phyloP scores from a whole-genome alignment of 1,140 invertebrate species.

The Hirudo medicinalis region DNA sequence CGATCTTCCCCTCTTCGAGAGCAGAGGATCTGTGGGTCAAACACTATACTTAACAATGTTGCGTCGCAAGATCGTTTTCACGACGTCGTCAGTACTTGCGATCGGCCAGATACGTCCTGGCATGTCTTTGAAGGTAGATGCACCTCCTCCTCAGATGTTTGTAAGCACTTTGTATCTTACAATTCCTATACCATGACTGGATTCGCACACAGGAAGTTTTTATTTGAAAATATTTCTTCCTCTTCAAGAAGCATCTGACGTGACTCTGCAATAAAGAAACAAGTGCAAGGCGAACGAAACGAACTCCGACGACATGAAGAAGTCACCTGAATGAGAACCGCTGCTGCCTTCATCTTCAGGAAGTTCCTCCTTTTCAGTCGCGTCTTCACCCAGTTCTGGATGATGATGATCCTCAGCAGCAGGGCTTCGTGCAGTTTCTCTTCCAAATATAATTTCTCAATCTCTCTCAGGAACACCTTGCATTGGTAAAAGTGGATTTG shows the following conservation, averaged over 20 bases:
- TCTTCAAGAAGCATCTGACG: background rate
- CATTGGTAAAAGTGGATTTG: no score
- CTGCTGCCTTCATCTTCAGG: slow-evolving; percentile 52
- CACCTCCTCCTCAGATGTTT: background rate
- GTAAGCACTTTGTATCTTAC: background rate
- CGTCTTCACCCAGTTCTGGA: slow-evolving; percentile 80
- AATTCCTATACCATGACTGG: background rate
- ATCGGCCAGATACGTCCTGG: background rate
- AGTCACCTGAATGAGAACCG: slow-evolving; percentile 58
- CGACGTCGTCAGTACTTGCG: background rate
- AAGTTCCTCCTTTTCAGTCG: slow-evolving; percentile 64
- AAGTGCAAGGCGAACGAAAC: background rate
- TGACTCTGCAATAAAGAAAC: background rate
- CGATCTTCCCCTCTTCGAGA: no score
- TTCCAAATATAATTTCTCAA: slow-evolving; percentile 82
- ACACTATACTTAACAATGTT: no score
- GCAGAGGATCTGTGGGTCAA: no score
- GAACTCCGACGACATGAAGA: background rate
- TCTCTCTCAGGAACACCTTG: slow-evolving; percentile 73
- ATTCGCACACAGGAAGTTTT: background rate
- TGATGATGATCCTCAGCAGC: slow-evolving; percentile 73
- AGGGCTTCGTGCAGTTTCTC: slow-evolving; percentile 82
- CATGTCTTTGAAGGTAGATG: background rate
- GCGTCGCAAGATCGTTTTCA: no score
- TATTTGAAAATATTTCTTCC: background rate